phyloP scores from a whole-genome alignment of 2,888 invertebrate genomes.

The Lottia scabra region DNA sequence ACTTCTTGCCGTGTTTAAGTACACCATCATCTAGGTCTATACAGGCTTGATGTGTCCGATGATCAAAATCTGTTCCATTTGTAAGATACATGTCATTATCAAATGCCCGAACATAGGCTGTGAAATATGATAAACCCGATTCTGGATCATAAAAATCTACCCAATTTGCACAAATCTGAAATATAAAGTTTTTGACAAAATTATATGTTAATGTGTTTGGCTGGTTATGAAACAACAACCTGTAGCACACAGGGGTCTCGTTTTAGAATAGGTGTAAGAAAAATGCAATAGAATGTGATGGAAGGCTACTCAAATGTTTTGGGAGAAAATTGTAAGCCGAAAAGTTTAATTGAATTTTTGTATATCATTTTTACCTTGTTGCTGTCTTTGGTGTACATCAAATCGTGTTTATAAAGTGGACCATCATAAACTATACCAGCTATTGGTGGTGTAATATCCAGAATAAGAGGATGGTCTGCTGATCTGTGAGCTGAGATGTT shows the following conservation, averaged over 20 bases:
- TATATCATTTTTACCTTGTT: slow-evolving; percentile 35
- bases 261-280: too few species aligned
- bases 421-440: slow-evolving; percentile 49
- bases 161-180: slow-evolving; percentile 28
- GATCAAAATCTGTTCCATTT: neutral
- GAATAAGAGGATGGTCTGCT: slow-evolving; percentile 45
- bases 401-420: slow-evolving; percentile 31
- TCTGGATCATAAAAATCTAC: slow-evolving; percentile 29
- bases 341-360: too few species aligned
- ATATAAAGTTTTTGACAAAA: neutral
- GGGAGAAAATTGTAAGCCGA: too few species aligned
- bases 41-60: slow-evolving; percentile 29
- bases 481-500: slow-evolving; percentile 42
- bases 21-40: slow-evolving; percentile 24
- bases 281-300: too few species aligned
- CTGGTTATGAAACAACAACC: too few species aligned
- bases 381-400: slow-evolving; percentile 40
- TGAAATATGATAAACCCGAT: slow-evolving; percentile 13
- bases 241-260: too few species aligned
- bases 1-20: slow-evolving; percentile 37
- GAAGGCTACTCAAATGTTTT: too few species aligned
- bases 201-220: too few species aligned
- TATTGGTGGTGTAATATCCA: slow-evolving; percentile 45
- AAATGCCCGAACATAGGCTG: neutral
- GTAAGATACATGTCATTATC: neutral